A percentile compares a stretch with the other conserved stretches of the same genome.
Conservation (phyloP, 2,888 invertebrate genomes). For the Sturmia bella region DNA sequence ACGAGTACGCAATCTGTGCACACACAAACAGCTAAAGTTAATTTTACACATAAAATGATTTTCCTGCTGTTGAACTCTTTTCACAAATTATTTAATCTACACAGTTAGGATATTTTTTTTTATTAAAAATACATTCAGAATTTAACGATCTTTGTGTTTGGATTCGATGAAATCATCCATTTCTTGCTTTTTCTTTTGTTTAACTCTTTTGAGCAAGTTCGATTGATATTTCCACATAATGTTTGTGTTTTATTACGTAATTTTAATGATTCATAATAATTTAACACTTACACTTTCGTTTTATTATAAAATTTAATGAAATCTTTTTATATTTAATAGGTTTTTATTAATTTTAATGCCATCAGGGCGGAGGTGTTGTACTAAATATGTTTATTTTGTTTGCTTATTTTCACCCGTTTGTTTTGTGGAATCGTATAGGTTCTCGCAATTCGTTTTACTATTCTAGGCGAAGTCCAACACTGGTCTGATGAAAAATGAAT, state of each 20-base stretch:
- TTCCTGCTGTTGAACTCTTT: background rate
- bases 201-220: constrained; percentile 16
- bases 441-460: constrained; percentile 46
- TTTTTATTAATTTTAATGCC: constrained; percentile 77
- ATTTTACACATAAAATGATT: background rate
- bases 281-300: constrained; percentile 74
- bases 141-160: constrained; percentile 53
- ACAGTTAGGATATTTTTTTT: constrained; percentile 18
- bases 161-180: constrained; percentile 57
- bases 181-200: constrained; percentile 20
- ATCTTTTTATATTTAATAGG: constrained; percentile 71
- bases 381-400: constrained; percentile 51
- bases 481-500: constrained; percentile 55
- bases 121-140: background rate
- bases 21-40: background rate
- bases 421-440: constrained; percentile 30
- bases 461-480: constrained; percentile 58
- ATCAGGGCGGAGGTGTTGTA: constrained; percentile 77
- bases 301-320: constrained; percentile 59
- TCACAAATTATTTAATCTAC: background rate
- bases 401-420: constrained; percentile 54
- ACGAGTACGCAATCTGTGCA: constrained; percentile 21
- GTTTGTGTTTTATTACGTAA: constrained; percentile 76
- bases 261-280: constrained; percentile 73
- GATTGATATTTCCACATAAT: constrained; percentile 52